A percentile compares a stretch with the other conserved stretches of the same genome.
Evolutionary conservation across 2,888 invertebrate species (phyloP).

Genomic region (Gibbula magus): DNA sequence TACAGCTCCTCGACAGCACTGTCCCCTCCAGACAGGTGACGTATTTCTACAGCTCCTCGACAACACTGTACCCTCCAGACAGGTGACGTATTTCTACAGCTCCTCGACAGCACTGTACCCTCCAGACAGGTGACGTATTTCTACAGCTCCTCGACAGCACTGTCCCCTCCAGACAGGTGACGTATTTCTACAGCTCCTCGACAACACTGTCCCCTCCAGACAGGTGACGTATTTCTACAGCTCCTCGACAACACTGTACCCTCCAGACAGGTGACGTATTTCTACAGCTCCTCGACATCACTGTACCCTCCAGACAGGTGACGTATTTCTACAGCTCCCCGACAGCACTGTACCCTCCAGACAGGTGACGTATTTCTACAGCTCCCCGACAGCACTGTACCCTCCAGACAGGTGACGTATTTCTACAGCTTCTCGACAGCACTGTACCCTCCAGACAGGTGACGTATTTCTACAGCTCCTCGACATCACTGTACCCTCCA

Average conservation of each 20-base stretch:
- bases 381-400: constrained; percentile 33
- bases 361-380: constrained; percentile 29
- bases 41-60: constrained; percentile 27
- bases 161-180: constrained; percentile 36
- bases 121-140: constrained; percentile 34
- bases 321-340: constrained; percentile 17
- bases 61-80: constrained; percentile 32
- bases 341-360: constrained; percentile 34
- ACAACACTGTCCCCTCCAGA: constrained; percentile 32
- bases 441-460: constrained; percentile 36
- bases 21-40: constrained; percentile 37
- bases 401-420: constrained; percentile 35
- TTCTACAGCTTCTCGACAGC: constrained; percentile 32
- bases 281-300: constrained; percentile 32
- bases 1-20: constrained; percentile 33
- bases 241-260: constrained; percentile 35
- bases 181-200: constrained; percentile 24
- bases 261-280: constrained; percentile 35
- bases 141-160: constrained; percentile 33
- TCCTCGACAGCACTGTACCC: constrained; percentile 34
- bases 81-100: constrained; percentile 28
- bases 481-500: constrained; percentile 32
- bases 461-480: constrained; percentile 22
- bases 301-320: constrained; percentile 37
- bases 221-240: constrained; percentile 28